A percentile compares a stretch with the other conserved stretches of the same genome.
Conservation (phyloP, 2,797 vertebrate species). For the Falco concolor region DNA sequence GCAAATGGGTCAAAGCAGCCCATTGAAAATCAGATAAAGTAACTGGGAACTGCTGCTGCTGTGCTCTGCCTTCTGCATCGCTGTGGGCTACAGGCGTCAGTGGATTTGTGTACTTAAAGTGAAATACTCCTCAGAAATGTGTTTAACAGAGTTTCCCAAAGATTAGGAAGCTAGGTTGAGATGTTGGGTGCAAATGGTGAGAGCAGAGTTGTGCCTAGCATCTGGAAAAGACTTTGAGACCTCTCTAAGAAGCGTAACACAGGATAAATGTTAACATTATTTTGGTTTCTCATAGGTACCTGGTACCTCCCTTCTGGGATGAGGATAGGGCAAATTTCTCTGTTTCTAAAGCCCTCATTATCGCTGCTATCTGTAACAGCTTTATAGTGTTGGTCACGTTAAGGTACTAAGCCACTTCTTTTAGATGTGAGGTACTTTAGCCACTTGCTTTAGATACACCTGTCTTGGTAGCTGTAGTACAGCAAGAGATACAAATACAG, state of each 20-base stretch:
- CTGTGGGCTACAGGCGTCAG: neutral
- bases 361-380: neutral
- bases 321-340: neutral
- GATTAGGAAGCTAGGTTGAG: neutral
- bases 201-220: neutral
- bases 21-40: neutral
- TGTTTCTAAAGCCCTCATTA: neutral
- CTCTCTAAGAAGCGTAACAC: neutral
- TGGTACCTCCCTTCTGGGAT: neutral
- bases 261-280: neutral
- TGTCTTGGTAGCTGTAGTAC: neutral
- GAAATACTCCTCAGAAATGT: neutral
- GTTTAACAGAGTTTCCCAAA: neutral
- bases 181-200: neutral
- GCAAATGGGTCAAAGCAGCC: neutral
- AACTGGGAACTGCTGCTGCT: neutral
- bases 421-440: neutral
- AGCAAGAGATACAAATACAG: neutral
- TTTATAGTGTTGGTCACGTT: neutral
- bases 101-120: neutral
- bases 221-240: neutral
- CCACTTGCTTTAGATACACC: neutral
- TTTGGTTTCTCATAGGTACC: neutral
- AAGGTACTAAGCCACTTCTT: neutral
- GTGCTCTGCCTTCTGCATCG: neutral